Conservation (phyloP, 2,797 vertebrate genomes). For the Mus spretus region DNA sequence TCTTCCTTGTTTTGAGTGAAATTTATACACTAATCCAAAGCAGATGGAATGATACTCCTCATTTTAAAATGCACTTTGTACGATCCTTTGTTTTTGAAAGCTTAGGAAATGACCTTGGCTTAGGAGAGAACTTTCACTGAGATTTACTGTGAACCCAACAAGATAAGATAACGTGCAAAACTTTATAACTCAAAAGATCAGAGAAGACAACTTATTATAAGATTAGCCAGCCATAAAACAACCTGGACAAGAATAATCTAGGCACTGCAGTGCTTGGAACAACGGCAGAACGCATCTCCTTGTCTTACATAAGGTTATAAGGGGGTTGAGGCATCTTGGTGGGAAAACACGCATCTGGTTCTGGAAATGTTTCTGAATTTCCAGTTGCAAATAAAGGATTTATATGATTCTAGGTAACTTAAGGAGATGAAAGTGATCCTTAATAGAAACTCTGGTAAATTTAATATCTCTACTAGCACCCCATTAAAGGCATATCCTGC, state of each 20-base stretch:
- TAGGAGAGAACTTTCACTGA: constrained; percentile 1
- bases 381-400: constrained; percentile 4
- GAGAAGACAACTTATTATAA: constrained; percentile 25
- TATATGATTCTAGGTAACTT: neutral
- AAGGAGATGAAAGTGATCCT: neutral
- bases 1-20: constrained; percentile 43
- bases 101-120: neutral
- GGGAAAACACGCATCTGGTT: neutral
- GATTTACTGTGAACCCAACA: neutral
- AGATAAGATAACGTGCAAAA: constrained; percentile 4
- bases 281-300: neutral
- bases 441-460: constrained; percentile 4
- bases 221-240: neutral
- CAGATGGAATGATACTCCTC: neutral
- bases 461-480: neutral
- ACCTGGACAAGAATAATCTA: neutral
- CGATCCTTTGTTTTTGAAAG: neutral
- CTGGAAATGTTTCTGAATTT: constrained; percentile 13
- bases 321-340: neutral
- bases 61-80: constrained; percentile 12
- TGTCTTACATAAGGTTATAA: neutral
- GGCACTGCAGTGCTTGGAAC: neutral
- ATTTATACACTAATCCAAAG: constrained; percentile 22
- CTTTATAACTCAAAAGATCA: constrained; percentile 28
- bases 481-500: neutral